These are phyloP conservation scores for Hippocampus zosterae DNA, from an alignment of 2,113 vertebrate species.

Conservation along the genomic window DNA sequence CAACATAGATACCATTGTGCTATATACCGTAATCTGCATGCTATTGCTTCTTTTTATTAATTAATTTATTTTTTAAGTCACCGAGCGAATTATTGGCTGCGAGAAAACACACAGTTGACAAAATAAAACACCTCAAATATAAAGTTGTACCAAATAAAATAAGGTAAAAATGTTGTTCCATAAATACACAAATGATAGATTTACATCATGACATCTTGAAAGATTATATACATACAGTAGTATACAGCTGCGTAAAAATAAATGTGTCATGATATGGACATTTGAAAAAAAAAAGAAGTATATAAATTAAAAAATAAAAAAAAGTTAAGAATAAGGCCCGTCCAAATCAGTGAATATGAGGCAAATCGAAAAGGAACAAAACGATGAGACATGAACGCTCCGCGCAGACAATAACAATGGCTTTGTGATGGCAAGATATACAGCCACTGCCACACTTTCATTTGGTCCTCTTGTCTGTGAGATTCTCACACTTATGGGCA, in stretches of 20 bases:
- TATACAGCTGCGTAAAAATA: constrained; percentile 75
- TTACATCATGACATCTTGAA: constrained; percentile 68
- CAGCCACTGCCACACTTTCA: constrained; percentile 62
- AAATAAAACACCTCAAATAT: constrained; percentile 59
- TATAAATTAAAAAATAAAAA: constrained; percentile 81
- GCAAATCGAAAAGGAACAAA: constrained; percentile 63
- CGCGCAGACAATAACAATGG: constrained; percentile 76
- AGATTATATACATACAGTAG: constrained; percentile 72
- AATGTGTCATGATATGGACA: constrained; percentile 62
- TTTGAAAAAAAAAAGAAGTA: constrained; percentile 83
- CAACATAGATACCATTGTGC: constrained; percentile 82
- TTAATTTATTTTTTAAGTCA: constrained; percentile 55
- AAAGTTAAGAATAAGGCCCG: constrained; percentile 90
- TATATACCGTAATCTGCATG: constrained; percentile 87
- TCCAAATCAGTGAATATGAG: constrained; percentile 77
- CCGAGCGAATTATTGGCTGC: constrained; percentile 73
- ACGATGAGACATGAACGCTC: constrained; percentile 64
- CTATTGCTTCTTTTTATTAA: constrained; percentile 85
- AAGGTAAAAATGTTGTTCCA: constrained; percentile 42
- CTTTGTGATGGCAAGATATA: constrained; percentile 73
- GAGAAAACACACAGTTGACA: constrained; percentile 69
- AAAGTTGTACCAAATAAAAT: constrained; percentile 65
- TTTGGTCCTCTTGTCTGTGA: constrained; percentile 66
- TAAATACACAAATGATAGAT: constrained; percentile 69
- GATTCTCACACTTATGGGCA: constrained; percentile 66